Evolutionary conservation across 2,113 vertebrate species (phyloP), one percentile per base, ranked within the genome.

Genomic region (Cinclus mexicanus): DNA sequence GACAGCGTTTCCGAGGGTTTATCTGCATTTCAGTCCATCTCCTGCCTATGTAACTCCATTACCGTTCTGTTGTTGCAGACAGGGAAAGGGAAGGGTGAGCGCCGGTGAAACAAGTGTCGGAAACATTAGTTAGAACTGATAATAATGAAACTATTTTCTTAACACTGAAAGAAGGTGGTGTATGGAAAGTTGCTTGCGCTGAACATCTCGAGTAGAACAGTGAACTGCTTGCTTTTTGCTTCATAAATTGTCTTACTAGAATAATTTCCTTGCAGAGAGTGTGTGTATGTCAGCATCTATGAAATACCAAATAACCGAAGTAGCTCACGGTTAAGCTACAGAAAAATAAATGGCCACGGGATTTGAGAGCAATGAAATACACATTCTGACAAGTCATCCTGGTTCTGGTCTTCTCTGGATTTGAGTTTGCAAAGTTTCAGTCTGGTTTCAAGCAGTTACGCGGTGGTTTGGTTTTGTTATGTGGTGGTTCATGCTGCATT

Each of bases 351-450:
- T 10, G 83, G 49, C 56, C 6, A 21, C 3, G 7, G 72, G n/a
- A 17, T 67, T 41, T 55, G 47, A 39, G 13, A 37, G 35, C 1
- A 1, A 10, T 75, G 65, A 90, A 91, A 82, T 56, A 59, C 6
- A 1, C 17, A 2, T 77, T 87, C 23, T 63, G 75, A 74, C 52
- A 86, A 65, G 64, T 57, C 79, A 37, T 37, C 21, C 68, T 31
- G 16, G 12, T 74, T 53, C 59, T 55, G 12, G 68, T 28, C 82
- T 75, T 79, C 59, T 65, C 76, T 42, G 47, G 56, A 10, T 76
- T 39, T 33, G 70, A 92, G 80, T 81, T 80, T 55, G 44, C 33
- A 17, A 92, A 95, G 93, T 97, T 93, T 93, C 47, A 14, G 39
- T 35, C 60, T 68, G 74, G 39, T 41, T 94, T 67, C 74, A n/a